Base-by-base conservation (phyloP, 2,797 vertebrate species). In the Sphenopsis melanotis region DNA sequence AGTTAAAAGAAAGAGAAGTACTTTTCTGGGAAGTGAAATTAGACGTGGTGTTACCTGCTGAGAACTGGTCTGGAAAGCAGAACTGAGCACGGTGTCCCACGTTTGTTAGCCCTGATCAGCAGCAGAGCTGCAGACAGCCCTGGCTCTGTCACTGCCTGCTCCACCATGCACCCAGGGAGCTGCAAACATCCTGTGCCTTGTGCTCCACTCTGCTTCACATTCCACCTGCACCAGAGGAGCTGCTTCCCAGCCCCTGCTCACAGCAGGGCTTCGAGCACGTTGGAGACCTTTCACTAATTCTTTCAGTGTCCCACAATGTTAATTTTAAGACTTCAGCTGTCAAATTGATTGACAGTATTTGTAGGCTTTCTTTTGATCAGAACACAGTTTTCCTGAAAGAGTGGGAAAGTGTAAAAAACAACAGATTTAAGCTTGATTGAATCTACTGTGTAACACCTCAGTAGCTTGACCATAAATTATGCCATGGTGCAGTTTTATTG, bases 331-430 rank as follows among this genome's bases (percentile, higher is more conserved):
- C 55, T 19, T 65, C 4, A 88, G 49, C 69, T 92, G 87, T 87
- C 79, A 90, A 64, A 69, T 49, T 79, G 74, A 84, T 65, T 89
- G 64, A 56, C 37, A 7, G 85, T 77, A 49, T 86, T 82, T 92
- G 53, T n/a, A 89, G 34, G 41, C 64, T 82, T 80, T 42, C 57
- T 83, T 91, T 81, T 95, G 83, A 86, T 75, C 65, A 50, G 77
- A 91, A 59, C 42, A 53, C 5, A 2, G 20, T 60, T 94, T 85
- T 74, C 42, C 68, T 82, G 84, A 21, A 70, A 53, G 81, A 93
- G 71, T 79, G 79, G 74, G 57, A 78, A 95, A 90, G 82, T 53
- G 65, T 89, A 89, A 89, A 91, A 91, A 50, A 4, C 42, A 79
- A 34, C 68, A 93, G 52, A 77, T 93, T 63, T 89, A 74, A 77